Percentiles rank a stretch among this genome's conserved stretches.
These are phyloP conservation scores for Drosophila kurseongensis DNA, from an alignment of 1,140 invertebrate species.

Conservation along the genomic window DNA sequence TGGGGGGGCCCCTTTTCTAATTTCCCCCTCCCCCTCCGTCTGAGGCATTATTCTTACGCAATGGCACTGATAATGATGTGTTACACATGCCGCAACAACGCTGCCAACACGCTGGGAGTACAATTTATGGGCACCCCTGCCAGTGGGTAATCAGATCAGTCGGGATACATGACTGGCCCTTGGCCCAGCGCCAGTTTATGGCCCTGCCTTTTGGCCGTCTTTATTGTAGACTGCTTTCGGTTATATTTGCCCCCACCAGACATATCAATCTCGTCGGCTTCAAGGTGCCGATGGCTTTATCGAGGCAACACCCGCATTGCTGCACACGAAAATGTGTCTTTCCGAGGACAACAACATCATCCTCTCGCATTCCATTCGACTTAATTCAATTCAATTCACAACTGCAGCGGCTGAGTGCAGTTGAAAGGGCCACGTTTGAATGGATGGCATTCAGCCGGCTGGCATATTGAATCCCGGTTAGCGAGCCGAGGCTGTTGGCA, in stretches of 20 bases:
- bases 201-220: conserved; percentile 7
- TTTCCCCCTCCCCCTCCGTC: conserved; percentile 24
- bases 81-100: conserved; percentile 34
- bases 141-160: conserved; percentile 65
- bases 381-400: conserved; percentile 16
- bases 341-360: conserved; percentile 8
- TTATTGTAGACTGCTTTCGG: not conserved
- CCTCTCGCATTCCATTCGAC: conserved; percentile 4
- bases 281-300: conserved; percentile 4
- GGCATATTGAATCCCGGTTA: conserved; percentile 48
- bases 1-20: conserved; percentile 8
- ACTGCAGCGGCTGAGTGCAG: conserved; percentile 37
- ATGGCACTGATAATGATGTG: conserved; percentile 71
- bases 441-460: conserved; percentile 29
- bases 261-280: not conserved
- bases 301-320: not conserved
- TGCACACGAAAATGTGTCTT: conserved; percentile 12
- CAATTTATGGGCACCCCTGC: conserved; percentile 52
- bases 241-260: not conserved
- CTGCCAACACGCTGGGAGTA: conserved; percentile 14
- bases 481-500: conserved; percentile 31
- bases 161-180: conserved; percentile 50
- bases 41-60: conserved; percentile 46
- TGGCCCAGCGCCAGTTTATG: conserved; percentile 20
- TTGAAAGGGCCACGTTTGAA: conserved; percentile 44